These are phyloP conservation scores for Scaeva pyrastri DNA, from an alignment of 2,888 invertebrate species.

Conservation along the genomic window DNA sequence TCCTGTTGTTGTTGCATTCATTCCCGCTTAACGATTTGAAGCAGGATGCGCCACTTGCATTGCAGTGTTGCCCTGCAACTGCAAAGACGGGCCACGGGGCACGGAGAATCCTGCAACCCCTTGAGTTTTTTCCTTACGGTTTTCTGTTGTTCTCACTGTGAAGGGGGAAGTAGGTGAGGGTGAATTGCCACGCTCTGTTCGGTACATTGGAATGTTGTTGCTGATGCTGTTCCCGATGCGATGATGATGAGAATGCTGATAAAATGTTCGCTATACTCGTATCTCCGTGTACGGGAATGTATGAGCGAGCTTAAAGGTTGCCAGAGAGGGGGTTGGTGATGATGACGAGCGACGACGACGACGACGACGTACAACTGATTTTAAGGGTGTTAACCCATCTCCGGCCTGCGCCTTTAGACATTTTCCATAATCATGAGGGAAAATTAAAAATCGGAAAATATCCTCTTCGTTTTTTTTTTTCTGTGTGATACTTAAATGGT, in stretches of 20 bases:
- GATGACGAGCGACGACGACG: too few relatives aligned
- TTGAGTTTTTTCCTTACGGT: conserved; percentile 28
- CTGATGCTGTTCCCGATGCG: conserved; percentile 29
- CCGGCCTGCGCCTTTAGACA: conserved; percentile 1
- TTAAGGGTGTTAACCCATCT: conserved; percentile 57
- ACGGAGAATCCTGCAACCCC: conserved; percentile 49
- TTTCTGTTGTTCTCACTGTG: neutral
- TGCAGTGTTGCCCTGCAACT: conserved; percentile 31
- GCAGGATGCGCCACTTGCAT: conserved; percentile 68
- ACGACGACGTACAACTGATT: conserved; percentile 50
- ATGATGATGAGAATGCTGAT: conserved; percentile 65
- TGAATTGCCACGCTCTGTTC: conserved; percentile 52
- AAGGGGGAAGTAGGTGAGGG: conserved; percentile 32
- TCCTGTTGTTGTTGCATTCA: conserved; percentile 9
- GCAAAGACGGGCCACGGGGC: conserved; percentile 39
- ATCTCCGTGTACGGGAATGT: conserved; percentile 45
- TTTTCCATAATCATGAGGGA: conserved; percentile 57
- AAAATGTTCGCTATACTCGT: conserved; percentile 45
- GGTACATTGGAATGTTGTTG: conserved; percentile 37
- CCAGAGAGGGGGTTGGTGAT: neutral
- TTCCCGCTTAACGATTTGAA: conserved; percentile 51
- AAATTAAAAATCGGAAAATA: conserved; percentile 71
- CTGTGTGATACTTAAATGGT: conserved; percentile 26
- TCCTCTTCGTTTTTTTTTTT: conserved; percentile 5
- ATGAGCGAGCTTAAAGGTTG: conserved; percentile 10